These are phyloP conservation scores for Toxonevra muliebris DNA, from an alignment of 2,888 invertebrate genomes.

Conservation along the genomic window DNA sequence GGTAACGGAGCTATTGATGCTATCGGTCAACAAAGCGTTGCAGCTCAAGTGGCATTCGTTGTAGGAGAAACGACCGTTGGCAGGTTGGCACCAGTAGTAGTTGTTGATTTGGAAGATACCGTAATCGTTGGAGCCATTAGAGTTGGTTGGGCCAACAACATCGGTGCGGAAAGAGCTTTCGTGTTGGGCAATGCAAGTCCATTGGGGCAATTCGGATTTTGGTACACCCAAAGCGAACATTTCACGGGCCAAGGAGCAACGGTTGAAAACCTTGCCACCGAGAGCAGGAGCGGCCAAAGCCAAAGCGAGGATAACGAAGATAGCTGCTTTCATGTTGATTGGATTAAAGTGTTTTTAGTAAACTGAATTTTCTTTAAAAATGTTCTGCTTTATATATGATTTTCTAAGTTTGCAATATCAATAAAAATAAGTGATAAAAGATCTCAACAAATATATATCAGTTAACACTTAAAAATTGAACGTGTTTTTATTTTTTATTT, in stretches of 20 bases:
- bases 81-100: constrained; percentile 54
- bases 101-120: constrained; percentile 56
- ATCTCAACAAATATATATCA: too few relatives aligned
- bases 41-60: too few relatives aligned
- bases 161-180: constrained; percentile 61
- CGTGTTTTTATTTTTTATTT: too few relatives aligned
- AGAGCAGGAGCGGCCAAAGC: constrained; percentile 32
- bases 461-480: too few relatives aligned
- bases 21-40: constrained; percentile 47
- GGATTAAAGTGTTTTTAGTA: neutral
- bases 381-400: too few relatives aligned
- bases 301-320: constrained; percentile 24
- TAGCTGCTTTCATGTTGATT: constrained; percentile 32
- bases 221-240: constrained; percentile 52
- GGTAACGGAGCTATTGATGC: constrained; percentile 50
- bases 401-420: too few relatives aligned
- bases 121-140: constrained; percentile 62
- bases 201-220: constrained; percentile 45
- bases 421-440: too few relatives aligned
- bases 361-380: too few relatives aligned
- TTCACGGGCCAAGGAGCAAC: constrained; percentile 52
- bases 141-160: constrained; percentile 64
- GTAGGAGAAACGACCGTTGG: constrained; percentile 35
- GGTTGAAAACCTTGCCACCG: constrained; percentile 44
- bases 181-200: constrained; percentile 54